Evolutionary conservation across 1,140 invertebrate species (phyloP), one percentile per base, ranked within the genome.

Genomic region (Catajapyx aquilonaris): DNA sequence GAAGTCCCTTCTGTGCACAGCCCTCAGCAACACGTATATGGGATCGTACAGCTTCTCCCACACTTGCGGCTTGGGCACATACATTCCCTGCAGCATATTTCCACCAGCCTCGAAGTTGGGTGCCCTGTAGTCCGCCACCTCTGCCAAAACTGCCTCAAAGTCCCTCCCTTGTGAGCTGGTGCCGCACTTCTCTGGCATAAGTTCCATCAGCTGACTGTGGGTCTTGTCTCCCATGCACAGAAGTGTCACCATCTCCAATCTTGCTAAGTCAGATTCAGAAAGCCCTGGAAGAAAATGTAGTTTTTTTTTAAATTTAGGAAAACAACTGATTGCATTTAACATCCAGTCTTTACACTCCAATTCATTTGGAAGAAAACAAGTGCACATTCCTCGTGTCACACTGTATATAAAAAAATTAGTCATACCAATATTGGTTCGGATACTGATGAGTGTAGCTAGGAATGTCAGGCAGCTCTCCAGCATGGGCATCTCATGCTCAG

Each of bases 11-110:
- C 85, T 61, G 58, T 95, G 86, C 2, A 94, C 81, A 18, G 86
- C 85, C 49, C 91, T 62, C 2, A 93, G 59, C 16, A 90, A 60
- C 4, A 93, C 81, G 55, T 93, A 85, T 32, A 97, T 68, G 2
- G 91, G 91, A 62, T 96, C 86, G 54, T 88, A 97, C 46, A 88
- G 71, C 38, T 75, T 66, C 50, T 88, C 74, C 90, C 90, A 96
- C 17, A 95, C 78, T 17, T 68, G 61, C 21, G 78, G 64, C 56
- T 83, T 83, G 7, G 88, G 88, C 30, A 80, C 76, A 57, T 94
- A 96, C 60, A 87, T 79, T 10, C 90, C 90, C 55, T 96, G 88
- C 49, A 90, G 79, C 64, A 94, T 75, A 42, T 76, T 80, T 56
- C 75, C 79, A 50, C 72, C 73, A 1, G 70, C 65, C 51, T 84